Evolutionary conservation across 2,113 vertebrate genomes (phyloP).

Genomic region (Corvus moneduloides): DNA sequence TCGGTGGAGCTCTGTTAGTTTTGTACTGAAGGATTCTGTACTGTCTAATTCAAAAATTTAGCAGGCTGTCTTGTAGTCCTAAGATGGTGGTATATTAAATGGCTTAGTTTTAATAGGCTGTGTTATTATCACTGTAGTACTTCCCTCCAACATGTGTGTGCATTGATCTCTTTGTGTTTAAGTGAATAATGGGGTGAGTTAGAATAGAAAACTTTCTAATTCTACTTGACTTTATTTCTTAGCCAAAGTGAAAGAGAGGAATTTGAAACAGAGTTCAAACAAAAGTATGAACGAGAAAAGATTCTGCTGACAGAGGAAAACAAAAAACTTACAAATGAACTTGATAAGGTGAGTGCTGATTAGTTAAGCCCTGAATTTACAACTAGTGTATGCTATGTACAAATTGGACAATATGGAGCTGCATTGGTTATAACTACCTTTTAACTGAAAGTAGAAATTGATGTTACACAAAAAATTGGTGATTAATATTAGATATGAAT

Average conservation of each 20-base stretch:
- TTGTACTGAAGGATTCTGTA: background rate
- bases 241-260: constrained; percentile 95
- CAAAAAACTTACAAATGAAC: constrained; percentile 89
- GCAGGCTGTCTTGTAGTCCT: background rate
- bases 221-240: constrained; percentile 43
- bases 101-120: background rate
- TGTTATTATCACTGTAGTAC: background rate
- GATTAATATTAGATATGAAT: background rate
- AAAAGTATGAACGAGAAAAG: constrained; percentile 92
- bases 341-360: constrained; percentile 81
- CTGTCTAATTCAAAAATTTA: background rate
- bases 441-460: background rate
- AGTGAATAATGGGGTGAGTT: background rate
- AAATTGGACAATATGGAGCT: background rate
- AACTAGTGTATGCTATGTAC: background rate
- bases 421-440: background rate
- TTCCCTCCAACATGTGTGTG: background rate
- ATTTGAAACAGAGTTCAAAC: constrained; percentile 90
- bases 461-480: background rate
- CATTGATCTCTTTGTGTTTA: background rate
- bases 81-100: background rate
- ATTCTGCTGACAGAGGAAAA: constrained; percentile 88
- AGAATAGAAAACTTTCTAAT: background rate
- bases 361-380: background rate
- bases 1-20: background rate